phyloP scores from a whole-genome alignment of 2,113 vertebrate genomes.

The Rhinolophus ferrumequinum region DNA sequence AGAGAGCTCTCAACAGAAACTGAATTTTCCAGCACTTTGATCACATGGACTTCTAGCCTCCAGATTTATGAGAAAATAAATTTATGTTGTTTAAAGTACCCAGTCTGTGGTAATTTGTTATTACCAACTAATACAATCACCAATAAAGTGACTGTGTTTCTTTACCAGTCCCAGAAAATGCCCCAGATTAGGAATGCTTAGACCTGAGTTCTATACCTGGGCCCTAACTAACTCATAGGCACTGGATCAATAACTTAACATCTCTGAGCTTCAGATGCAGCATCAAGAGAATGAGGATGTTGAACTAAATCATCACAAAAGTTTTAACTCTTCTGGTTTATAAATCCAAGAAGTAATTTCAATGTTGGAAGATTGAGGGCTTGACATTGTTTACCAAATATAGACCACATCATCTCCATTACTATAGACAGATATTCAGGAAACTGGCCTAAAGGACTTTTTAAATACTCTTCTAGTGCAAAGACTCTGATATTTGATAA shows the following conservation, averaged over 20 bases:
- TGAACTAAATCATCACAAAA: neutral
- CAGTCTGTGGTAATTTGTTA: neutral
- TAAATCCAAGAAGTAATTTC: neutral
- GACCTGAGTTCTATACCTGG: neutral
- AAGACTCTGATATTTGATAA: slow-evolving; percentile 35
- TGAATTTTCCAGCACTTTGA: neutral
- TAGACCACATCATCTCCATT: neutral
- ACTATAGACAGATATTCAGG: neutral
- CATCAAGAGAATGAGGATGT: neutral
- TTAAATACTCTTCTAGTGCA: neutral
- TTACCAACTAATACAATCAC: neutral
- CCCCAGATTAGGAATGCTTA: neutral
- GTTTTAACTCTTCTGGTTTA: neutral
- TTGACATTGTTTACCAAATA: neutral
- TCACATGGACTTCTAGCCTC: neutral
- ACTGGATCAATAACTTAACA: neutral
- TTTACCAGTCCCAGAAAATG: neutral
- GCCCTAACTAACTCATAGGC: neutral
- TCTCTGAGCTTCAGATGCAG: neutral
- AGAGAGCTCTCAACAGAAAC: neutral
- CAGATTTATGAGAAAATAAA: slow-evolving; percentile 3
- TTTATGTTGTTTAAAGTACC: neutral
- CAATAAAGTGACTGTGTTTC: neutral
- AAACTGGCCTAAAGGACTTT: neutral
- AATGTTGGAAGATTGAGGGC: neutral